Conservation (phyloP, 2,888 invertebrate species). For the Boloria selene region DNA sequence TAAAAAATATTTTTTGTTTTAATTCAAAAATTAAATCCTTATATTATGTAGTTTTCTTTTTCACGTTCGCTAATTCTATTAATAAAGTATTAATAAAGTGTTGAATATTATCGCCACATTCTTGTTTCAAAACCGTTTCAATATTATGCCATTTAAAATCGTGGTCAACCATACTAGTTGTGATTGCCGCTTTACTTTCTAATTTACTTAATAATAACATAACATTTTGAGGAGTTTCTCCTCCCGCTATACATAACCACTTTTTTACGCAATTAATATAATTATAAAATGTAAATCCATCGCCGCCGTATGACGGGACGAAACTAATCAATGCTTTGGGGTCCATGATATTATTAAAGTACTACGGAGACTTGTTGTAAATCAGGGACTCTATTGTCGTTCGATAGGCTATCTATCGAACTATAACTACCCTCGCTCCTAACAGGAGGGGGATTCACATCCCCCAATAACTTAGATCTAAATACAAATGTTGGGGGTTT, state of each 20-base stretch:
- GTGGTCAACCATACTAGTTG: too few relatives aligned
- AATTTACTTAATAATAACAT: slow-evolving; percentile 25
- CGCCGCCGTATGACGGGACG: slow-evolving; percentile 21
- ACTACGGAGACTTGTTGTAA: neutral
- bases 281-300: slow-evolving; percentile 27
- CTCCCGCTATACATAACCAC: slow-evolving; percentile 19
- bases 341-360: neutral
- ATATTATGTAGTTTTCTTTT: slow-evolving; percentile 18
- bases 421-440: neutral
- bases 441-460: neutral
- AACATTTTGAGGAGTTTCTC: slow-evolving; percentile 24
- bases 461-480: neutral
- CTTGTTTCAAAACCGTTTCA: too few relatives aligned
- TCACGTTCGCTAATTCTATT: slow-evolving; percentile 14
- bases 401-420: neutral
- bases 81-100: too few relatives aligned
- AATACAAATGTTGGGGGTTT: slow-evolving; percentile 1
- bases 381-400: slow-evolving; percentile 1
- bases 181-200: slow-evolving; percentile 1
- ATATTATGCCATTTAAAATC: too few relatives aligned
- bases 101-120: too few relatives aligned
- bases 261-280: slow-evolving; percentile 28
- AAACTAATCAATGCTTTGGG: neutral
- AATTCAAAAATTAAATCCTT: slow-evolving; percentile 32
- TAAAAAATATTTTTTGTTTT: slow-evolving; percentile 33